Base-by-base conservation (phyloP, 2,888 invertebrate genomes). In the Xanthia icteritia region DNA sequence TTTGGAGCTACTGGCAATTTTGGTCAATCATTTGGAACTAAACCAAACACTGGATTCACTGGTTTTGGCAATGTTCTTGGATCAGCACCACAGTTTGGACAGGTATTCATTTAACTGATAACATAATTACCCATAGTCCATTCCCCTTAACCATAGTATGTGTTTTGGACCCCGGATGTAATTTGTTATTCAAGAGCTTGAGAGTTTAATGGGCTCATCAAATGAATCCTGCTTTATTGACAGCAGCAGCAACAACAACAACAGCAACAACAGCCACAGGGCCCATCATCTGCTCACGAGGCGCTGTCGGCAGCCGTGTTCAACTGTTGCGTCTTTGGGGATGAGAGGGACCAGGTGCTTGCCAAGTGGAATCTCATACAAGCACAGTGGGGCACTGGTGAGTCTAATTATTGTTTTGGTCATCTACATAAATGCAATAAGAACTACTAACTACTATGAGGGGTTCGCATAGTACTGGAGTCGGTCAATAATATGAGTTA, bases 351-450 rank as follows among this genome's bases (percentile, higher is more conserved):
- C 93, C 98, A 98, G 79, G 98, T 99, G 48, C 97, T 99, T 51
- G 99, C 99, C 5, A 98, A 98, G 92, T 99, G 99, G 98, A 99
- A 99, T 94, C 98, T 99, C 90, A 96, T 99, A 69, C 99, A 99
- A 94, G 98, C 98, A 0, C 97, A 98, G 82, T 98, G 98, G 98
- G 99, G 99, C 31, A 97, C 97, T 23, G 99, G 99, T 92, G 97
- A 97, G 91, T 70, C 5, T 5, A 51, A 20, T 39, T 58, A 58
- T 31, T 61, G 36, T 63, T 63, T 36, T 63, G 23, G 15, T n/a
- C 15, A 39, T 64, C 23, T 39, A 39, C 15, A 9, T 15, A 23
- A n/a, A n/a, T 58, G 36, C 13, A 63, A 13, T 3, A 63, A 63
- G 1, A 15, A 63, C 36, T 63, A 36, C 36, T 23, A 15, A 63